Evolutionary conservation across 2,888 invertebrate genomes (phyloP), one percentile per base, ranked within the genome.

Genomic region (Buathra laborator): DNA sequence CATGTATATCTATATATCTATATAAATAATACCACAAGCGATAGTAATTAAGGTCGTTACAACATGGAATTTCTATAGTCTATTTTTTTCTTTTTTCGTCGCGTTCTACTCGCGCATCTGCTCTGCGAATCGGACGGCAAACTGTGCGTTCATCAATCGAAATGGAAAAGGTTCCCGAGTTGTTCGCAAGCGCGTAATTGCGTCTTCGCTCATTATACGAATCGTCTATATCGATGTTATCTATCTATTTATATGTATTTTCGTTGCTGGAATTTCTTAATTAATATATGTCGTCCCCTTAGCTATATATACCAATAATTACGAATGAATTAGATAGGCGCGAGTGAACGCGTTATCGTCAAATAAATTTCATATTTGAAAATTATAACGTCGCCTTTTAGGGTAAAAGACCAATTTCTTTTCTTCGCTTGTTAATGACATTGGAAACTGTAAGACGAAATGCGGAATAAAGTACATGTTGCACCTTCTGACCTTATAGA

Each of bases 141-240:
- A 16, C 16, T 9, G 44, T 46, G 14, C 12, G 32, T 32, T 56
- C 24, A 70, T 75, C 51, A 70, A 81, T 81, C 62, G 51, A 68
- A 81, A 70, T 70, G 46, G 44, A 76, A 51, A 44, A 70, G 44
- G 19, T 56, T 64, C 68, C 59, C 62, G 43, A 44, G 6, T 56
- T 12, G 19, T 48, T 24, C 7, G 4, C 14, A 59, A 59, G 29
- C 29, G 19, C 68, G 5, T 10, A 43, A 51, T 51, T 70, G 37
- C 64, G 37, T 44, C 44, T 70, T 43, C 56, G 59, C 68, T 75
- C 44, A 81, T 81, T 70, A 44, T 67, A 64, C 53, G 6, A 48
- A 43, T 48, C 7, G 24, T 74, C 46, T 48, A 5, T n/a, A 68
- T 68, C n/a, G 48, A 14, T 3, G 44, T 59, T 46, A 68, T 68